These are phyloP conservation scores for Lacerta bilineata DNA, from an alignment of 2,797 vertebrate species.

Conservation along the genomic window DNA sequence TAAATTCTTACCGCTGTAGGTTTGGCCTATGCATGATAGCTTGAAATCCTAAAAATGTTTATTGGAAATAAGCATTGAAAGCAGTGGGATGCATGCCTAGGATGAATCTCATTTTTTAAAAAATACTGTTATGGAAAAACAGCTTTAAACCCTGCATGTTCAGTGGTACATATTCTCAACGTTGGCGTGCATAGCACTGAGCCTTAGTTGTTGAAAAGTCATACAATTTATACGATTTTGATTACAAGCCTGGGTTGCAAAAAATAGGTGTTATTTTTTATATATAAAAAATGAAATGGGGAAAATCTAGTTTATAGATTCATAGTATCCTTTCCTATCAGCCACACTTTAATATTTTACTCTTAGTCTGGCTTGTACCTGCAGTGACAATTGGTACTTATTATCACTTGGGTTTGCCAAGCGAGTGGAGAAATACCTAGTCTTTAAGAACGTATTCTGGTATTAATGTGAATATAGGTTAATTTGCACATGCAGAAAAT, in stretches of 20 bases:
- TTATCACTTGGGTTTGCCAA: slow-evolving; percentile 20
- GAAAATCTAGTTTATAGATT: neutral
- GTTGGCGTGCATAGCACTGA: neutral
- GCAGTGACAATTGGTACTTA: slow-evolving; percentile 3
- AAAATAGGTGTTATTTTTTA: neutral
- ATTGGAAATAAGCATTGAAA: neutral
- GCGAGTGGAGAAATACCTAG: slow-evolving; percentile 1
- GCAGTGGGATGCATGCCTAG: too few relatives aligned
- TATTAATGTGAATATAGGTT: slow-evolving; percentile 1
- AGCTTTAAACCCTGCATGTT: neutral
- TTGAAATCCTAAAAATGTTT: neutral
- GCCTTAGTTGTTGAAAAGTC: neutral
- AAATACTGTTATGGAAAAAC: neutral
- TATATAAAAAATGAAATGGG: neutral
- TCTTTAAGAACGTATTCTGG: neutral
- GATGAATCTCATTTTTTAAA: neutral
- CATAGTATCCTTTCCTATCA: neutral
- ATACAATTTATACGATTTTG: neutral
- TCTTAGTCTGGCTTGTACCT: neutral
- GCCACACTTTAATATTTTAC: neutral
- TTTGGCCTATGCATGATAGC: neutral
- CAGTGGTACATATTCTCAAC: neutral
- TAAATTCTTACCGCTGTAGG: neutral
- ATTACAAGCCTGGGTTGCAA: neutral
- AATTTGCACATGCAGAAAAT: neutral